Percentiles rank a stretch among this genome's conserved stretches.
These are phyloP conservation scores for Dipodomys stephensi DNA, from an alignment of 2,113 vertebrate genomes.

Conservation along the genomic window DNA sequence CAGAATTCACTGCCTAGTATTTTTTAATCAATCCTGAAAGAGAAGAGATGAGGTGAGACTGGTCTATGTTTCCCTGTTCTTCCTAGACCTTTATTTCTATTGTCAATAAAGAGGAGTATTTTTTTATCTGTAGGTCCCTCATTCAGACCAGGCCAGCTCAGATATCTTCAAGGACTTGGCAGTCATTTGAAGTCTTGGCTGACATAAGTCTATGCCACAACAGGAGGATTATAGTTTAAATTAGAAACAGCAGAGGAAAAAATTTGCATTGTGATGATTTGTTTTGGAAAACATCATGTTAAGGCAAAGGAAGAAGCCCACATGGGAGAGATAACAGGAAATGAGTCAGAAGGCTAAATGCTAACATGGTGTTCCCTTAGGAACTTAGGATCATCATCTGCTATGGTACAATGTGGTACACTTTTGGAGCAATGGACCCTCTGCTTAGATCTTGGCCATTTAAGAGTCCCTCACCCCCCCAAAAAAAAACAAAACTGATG, in stretches of 20 bases:
- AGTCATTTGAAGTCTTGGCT: neutral
- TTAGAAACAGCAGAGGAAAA: constrained; percentile 12
- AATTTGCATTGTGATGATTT: neutral
- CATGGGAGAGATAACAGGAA: neutral
- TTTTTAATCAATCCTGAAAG: neutral
- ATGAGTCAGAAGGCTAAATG: neutral
- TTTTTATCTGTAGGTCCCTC: neutral
- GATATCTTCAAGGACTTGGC: neutral
- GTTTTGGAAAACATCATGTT: neutral
- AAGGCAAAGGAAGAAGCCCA: neutral
- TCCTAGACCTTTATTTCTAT: neutral
- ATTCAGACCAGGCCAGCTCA: neutral
- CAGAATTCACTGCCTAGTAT: neutral
- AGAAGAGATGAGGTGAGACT: neutral
- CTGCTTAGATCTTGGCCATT: neutral
- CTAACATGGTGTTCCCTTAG: neutral
- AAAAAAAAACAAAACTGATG: neutral
- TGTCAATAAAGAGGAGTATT: neutral
- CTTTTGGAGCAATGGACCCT: neutral
- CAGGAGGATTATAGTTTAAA: neutral
- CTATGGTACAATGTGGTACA: neutral
- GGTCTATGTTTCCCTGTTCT: neutral
- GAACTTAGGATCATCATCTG: neutral
- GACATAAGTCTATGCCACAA: neutral
- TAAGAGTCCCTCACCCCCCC: neutral